Base-by-base conservation (phyloP, 2,888 invertebrate genomes). In the Pyrgus malvae region DNA sequence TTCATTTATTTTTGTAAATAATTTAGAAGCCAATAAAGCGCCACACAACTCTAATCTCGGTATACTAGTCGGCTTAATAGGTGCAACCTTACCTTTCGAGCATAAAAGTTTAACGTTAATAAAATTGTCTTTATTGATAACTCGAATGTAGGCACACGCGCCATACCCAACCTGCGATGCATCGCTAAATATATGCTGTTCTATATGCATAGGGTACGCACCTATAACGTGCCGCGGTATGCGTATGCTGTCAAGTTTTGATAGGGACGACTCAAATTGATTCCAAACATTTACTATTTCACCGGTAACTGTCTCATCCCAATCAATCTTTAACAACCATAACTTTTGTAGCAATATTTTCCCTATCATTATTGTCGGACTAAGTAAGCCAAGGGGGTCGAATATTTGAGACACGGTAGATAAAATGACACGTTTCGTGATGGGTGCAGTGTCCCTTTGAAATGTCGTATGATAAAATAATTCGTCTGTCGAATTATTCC, bases 31-130 rank as follows among this genome's bases (percentile, higher is more conserved):
- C 12, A 65, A 8, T 11, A 65, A 41, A 4, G 65, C 68, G 5
- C 62, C 66, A 21, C 65, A 66, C 4, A 69, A 42, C 33, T 69
- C 68, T 6, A 69, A 50, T 14, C 67, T 42, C 0, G 69, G 68
- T 9, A 72, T 61, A 3, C 57, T 63, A 4, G 54, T 49, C 1
- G 64, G 46, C 14, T 35, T 33, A 5, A 46, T 14, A 0, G 69
- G 65, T 1, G 70, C 67, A 1, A 70, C 63, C 14, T 61, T 62
- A 19, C 63, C 46, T 46, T 71, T 72, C 2, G 68, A 56, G 17
- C 57, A 62, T n/a, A 70, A 44, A n/a, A 70, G 53, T 4, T 51
- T 48, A 0, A 63, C 51, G 2, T 31, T 37, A 5, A 65, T 33
- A 4, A 14, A 4, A 9, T 38, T 14, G 17, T 37, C 46, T 7